Evolutionary conservation across 2,888 invertebrate genomes (phyloP), one percentile per base, ranked within the genome.

Genomic region (Polylopha cassiicola): DNA sequence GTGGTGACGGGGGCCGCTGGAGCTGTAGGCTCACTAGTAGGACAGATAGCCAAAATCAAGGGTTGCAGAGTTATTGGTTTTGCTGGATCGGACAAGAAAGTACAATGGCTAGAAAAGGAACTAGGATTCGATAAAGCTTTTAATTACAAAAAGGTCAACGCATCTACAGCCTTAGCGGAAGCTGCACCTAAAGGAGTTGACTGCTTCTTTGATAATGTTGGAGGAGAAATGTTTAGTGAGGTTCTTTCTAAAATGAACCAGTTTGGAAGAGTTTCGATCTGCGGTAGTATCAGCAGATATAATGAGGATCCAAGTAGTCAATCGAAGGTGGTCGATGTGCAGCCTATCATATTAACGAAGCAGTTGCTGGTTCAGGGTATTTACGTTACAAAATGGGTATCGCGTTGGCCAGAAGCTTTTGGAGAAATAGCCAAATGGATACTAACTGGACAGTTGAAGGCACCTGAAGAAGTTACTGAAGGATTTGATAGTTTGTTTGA

Each of bases 181-280:
- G 86, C 82, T 21, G 91, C 91, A 1, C 91, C 92, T 0, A 73
- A 91, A 8, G 92, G 92, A 4, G 75, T 93, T 0, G 92, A 93
- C 58, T 90, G 91, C 58, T 93, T 90, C 59, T 93, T 92, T 61
- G 93, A 93, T 60, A 93, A 92, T 65, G 92, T 91, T 3, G 91
- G 91, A n/a, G 91, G 91, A 3, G 88, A 89, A 44, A 78, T 91
- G 9, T 88, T 89, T 31, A 86, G 84, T 32, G 65, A 65, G 0
- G 86, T 91, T 2, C 74, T 91, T 1, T 68, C 71, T 18, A 87
- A 88, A 48, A 91, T 91, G 90, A 90, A 88, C 44, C 27, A n/a
- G 2, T 42, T 20, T n/a, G 69, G 70, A 3, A 51, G 70, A 37
- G 58, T 67, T 2, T 38, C 65, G 0, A 58, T 64, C 3, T 75